A percentile compares a stretch with the other conserved stretches of the same genome.
These are phyloP conservation scores for Xiphorhynchus erythropygius DNA, from an alignment of 2,797 vertebrate genomes.

Conservation along the genomic window DNA sequence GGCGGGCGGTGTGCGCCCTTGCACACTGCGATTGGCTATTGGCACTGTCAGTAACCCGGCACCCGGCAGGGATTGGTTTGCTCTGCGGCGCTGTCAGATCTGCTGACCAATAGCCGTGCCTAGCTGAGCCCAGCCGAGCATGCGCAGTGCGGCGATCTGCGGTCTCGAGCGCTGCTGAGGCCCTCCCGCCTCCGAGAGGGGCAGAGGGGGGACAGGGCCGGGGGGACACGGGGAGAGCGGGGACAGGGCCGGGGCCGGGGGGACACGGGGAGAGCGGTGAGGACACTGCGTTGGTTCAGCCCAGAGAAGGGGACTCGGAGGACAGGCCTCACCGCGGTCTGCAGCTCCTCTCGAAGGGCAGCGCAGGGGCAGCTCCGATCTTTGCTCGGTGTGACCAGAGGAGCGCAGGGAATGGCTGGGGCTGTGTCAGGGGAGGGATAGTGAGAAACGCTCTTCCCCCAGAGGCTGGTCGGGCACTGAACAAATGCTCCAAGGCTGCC, in stretches of 20 bases:
- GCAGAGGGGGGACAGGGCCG: no score
- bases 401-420: fast-evolving
- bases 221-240: no score
- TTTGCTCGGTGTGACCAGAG: not conserved
- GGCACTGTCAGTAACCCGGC: fast-evolving
- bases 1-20: fast-evolving
- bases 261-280: not conserved
- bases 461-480: not conserved
- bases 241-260: no score
- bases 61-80: not conserved
- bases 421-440: not conserved
- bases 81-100: fast-evolving
- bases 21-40: fast-evolving
- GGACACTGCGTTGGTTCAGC: not conserved
- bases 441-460: not conserved
- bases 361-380: fast-evolving
- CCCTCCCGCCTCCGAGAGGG: not conserved
- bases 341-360: not conserved
- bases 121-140: no score
- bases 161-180: fast-evolving
- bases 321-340: not conserved
- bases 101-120: not conserved
- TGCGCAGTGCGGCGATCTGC: not conserved
- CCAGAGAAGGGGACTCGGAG: not conserved
- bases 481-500: not conserved